Percentiles rank a stretch among this genome's conserved stretches.
phyloP scores from a whole-genome alignment of 2,888 invertebrate species.

The Gari tellinella region DNA sequence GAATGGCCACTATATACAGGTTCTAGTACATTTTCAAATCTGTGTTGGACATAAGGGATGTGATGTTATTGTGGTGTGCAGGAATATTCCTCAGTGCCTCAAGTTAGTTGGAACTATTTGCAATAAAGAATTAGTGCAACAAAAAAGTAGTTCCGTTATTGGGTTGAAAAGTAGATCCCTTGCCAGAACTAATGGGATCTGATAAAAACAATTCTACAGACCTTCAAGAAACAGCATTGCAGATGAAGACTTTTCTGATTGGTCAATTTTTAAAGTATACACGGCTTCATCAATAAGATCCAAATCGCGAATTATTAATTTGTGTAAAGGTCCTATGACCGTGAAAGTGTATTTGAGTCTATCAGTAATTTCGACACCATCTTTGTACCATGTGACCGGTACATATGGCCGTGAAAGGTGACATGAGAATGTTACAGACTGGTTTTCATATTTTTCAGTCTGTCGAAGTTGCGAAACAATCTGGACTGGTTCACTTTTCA shows the following conservation, averaged over 20 bases:
- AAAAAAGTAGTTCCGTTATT: too few relatives aligned
- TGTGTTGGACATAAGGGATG: not conserved
- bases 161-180: too few relatives aligned
- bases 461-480: slow-evolving; percentile 52
- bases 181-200: too few relatives aligned
- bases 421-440: slow-evolving; percentile 85
- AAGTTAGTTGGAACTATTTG: too few relatives aligned
- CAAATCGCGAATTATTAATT: slow-evolving; percentile 70
- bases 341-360: slow-evolving; percentile 67
- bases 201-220: slow-evolving; percentile 45
- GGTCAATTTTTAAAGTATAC: slow-evolving; percentile 67
- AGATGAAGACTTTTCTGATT: slow-evolving; percentile 65
- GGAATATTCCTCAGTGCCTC: too few relatives aligned
- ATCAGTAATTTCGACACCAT: slow-evolving; percentile 58
- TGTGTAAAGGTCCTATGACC: slow-evolving; percentile 73
- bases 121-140: too few relatives aligned
- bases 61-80: not conserved
- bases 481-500: slow-evolving; percentile 61
- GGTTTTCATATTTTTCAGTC: slow-evolving; percentile 50
- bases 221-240: slow-evolving; percentile 70
- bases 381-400: slow-evolving; percentile 91
- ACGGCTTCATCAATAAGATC: slow-evolving; percentile 71
- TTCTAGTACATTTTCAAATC: too few relatives aligned
- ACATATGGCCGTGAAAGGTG: slow-evolving; percentile 92
- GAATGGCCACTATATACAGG: too few relatives aligned